Evolutionary conservation across 2,797 vertebrate species (phyloP).

Genomic region (Peromyscus aztecus): DNA sequence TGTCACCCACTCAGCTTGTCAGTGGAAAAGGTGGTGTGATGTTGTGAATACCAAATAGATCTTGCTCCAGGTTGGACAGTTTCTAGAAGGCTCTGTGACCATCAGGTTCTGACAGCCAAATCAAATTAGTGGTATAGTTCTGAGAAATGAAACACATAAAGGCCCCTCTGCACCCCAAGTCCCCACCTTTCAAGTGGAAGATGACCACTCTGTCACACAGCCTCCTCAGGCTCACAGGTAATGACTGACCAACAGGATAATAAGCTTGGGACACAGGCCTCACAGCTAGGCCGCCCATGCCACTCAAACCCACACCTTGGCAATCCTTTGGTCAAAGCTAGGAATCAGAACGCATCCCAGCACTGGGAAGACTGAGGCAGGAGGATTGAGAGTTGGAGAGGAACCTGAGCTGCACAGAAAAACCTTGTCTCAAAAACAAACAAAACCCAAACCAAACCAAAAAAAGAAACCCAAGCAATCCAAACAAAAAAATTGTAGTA

Average conservation of each 20-base stretch:
- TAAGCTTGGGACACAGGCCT: neutral
- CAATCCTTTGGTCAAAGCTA: neutral
- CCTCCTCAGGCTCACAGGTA: neutral
- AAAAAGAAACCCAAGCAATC: too few species aligned
- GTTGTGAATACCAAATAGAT: neutral
- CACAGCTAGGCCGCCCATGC: rapidly evolving
- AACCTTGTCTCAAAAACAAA: neutral
- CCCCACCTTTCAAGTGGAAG: neutral
- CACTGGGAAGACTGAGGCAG: neutral
- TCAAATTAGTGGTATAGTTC: neutral
- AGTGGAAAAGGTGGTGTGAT: neutral
- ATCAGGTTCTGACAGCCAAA: neutral
- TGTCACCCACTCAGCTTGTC: neutral
- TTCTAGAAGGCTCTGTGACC: neutral
- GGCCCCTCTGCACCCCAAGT: neutral
- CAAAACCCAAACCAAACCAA: too few species aligned
- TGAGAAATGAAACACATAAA: neutral
- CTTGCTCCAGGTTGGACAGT: neutral
- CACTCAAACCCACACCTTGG: neutral
- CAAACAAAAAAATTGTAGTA: too few species aligned
- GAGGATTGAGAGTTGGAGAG: too few species aligned
- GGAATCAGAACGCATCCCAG: neutral
- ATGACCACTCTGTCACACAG: neutral
- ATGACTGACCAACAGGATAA: neutral
- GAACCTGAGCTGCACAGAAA: neutral